Evolutionary conservation across 2,888 invertebrate species (phyloP).

Genomic region (Lepidochrysops patricia): DNA sequence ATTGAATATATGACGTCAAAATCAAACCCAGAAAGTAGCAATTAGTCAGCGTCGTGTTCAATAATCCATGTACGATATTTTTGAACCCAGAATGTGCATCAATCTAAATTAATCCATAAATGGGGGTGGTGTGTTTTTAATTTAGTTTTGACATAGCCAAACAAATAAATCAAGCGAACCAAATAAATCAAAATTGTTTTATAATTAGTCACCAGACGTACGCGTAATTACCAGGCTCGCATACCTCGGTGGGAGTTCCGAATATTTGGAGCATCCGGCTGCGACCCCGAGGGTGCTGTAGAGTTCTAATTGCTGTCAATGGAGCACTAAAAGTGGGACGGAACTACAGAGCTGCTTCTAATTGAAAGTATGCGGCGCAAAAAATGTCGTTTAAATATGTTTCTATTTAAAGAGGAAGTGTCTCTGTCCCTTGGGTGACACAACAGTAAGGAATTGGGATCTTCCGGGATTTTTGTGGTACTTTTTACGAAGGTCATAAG

Average conservation of each 20-base stretch:
- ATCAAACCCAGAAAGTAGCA: no score
- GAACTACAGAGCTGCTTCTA: constrained; percentile 41
- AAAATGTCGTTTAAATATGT: constrained; percentile 40
- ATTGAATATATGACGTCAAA: no score
- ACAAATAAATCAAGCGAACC: constrained; percentile 11
- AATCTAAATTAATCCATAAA: not conserved
- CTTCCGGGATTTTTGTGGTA: not conserved
- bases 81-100: not conserved
- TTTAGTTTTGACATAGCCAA: not conserved
- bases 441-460: not conserved
- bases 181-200: constrained; percentile 24
- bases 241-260: constrained; percentile 43
- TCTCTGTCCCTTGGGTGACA: constrained; percentile 13
- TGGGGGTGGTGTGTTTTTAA: not conserved
- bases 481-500: not conserved
- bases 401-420: constrained; percentile 48
- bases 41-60: no score
- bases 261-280: constrained; percentile 43
- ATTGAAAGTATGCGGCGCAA: constrained; percentile 34
- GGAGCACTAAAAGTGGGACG: constrained; percentile 43
- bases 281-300: constrained; percentile 42
- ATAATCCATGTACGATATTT: no score
- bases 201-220: constrained; percentile 51
- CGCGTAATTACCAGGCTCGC: constrained; percentile 54
- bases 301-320: constrained; percentile 41